Percentiles rank a stretch among this genome's conserved stretches.
These are phyloP conservation scores for Aspidapion aeneum DNA, from an alignment of 2,888 invertebrate species.

Conservation along the genomic window DNA sequence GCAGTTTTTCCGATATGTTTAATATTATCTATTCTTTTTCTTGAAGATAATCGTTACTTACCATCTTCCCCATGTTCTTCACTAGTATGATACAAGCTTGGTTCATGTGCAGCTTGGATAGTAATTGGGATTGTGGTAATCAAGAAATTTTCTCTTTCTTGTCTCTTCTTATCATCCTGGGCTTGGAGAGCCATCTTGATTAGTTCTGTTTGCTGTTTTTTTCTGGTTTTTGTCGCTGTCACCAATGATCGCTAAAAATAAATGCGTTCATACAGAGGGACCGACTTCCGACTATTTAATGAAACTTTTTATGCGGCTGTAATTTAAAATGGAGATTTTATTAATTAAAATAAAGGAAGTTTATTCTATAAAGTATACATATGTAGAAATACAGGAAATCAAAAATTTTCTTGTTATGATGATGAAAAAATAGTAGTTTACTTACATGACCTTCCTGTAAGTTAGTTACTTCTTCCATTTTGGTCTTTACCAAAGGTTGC, in stretches of 20 bases:
- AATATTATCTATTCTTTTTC: too few relatives aligned
- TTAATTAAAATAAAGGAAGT: too few relatives aligned
- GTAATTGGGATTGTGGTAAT: constrained; percentile 95
- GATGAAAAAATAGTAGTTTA: too few relatives aligned
- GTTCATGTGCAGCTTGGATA: constrained; percentile 94
- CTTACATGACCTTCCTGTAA: constrained; percentile 95
- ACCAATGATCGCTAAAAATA: constrained; percentile 78
- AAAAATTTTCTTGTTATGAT: too few relatives aligned
- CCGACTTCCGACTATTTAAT: too few relatives aligned
- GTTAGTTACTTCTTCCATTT: constrained; percentile 97
- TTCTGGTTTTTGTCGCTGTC: constrained; percentile 96
- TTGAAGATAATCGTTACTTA: too few relatives aligned
- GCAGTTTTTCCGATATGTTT: too few relatives aligned
- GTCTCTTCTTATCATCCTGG: constrained; percentile 91
- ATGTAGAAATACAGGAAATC: too few relatives aligned
- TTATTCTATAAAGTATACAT: too few relatives aligned
- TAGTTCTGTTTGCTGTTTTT: constrained; percentile 98
- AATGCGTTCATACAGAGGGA: neutral
- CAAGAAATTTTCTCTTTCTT: constrained; percentile 92
- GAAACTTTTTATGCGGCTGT: too few relatives aligned
- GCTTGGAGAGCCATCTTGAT: constrained; percentile 93
- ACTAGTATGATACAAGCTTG: constrained; percentile 80
- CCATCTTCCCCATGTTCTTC: constrained; percentile 83
- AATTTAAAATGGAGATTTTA: too few relatives aligned
- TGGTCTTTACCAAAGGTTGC: constrained; percentile 97